Percentiles rank a stretch among this genome's conserved stretches.
These are phyloP conservation scores for Iselma pallidipennis DNA, from an alignment of 2,888 invertebrate species.

Conservation along the genomic window DNA sequence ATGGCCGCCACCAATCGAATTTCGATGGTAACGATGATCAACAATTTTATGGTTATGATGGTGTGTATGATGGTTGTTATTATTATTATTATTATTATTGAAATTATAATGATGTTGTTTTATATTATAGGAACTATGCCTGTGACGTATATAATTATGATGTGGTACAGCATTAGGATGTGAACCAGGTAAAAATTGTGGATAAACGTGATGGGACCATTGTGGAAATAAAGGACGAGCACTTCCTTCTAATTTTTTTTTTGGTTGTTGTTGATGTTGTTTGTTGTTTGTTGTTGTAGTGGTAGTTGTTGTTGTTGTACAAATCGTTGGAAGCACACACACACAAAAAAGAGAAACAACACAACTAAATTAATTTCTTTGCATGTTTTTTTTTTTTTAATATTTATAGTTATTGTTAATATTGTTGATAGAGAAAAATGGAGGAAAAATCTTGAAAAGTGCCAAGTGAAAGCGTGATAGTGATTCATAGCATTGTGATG, in stretches of 20 bases:
- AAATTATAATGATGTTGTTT: slow-evolving; percentile 62
- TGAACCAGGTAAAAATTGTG: slow-evolving; percentile 90
- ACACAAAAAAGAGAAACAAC: slow-evolving; percentile 19
- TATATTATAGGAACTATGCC: slow-evolving; percentile 60
- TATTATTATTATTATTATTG: slow-evolving; percentile 58
- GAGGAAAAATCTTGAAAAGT: too few relatives aligned
- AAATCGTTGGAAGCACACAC: slow-evolving; percentile 5
- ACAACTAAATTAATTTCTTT: slow-evolving; percentile 19
- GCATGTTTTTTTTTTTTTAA: neutral
- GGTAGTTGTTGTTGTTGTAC: neutral
- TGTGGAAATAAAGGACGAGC: slow-evolving; percentile 88
- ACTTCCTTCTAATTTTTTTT: slow-evolving; percentile 60
- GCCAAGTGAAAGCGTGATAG: slow-evolving; percentile 28
- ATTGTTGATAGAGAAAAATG: too few relatives aligned
- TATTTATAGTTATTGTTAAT: slow-evolving; percentile 5
- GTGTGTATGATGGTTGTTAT: slow-evolving; percentile 58
- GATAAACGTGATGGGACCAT: slow-evolving; percentile 94
- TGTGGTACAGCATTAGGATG: slow-evolving; percentile 73
- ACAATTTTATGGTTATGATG: slow-evolving; percentile 55
- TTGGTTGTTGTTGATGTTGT: too few relatives aligned
- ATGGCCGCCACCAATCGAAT: slow-evolving; percentile 55
- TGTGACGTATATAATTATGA: slow-evolving; percentile 53
- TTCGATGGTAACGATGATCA: slow-evolving; percentile 66
- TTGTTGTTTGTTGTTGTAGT: neutral
- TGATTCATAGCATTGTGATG: neutral